Evolutionary conservation across 2,797 vertebrate genomes (phyloP), one percentile per base, ranked within the genome.

Genomic region (Antennarius maculatus): DNA sequence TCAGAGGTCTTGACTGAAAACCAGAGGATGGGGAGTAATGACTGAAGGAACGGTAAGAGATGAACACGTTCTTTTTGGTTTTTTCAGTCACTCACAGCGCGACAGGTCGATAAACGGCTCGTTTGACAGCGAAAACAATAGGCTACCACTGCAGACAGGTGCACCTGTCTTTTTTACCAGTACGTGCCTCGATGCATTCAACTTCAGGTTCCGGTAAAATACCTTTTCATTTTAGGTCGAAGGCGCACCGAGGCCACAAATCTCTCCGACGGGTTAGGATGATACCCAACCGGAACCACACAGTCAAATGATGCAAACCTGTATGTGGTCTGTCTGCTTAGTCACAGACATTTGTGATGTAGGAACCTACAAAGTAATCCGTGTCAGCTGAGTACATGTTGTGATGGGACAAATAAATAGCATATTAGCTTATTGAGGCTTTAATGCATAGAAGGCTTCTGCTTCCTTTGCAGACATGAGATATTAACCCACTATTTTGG

Each of bases 1-100:
- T 71, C 80, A 86, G 81, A 81, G 88, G 84, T 88, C 85, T 75
- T 84, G 81, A 84, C 80, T 46, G 78, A 68, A 74, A 85, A 77
- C 79, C 54, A 60, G 53, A 87, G 50, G 86, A 90, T 87, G 89
- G 82, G 80, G 84, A 88, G 74, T 62, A 72, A 90, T 89, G 91
- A 88, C 71, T 89, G 90, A 91, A 79, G 56, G 55, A 31, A 91
- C 89, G 92, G 93, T 93, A 93, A 92, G 93, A 77, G 14, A 31
- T 66, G 12, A 61, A 48, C 51, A 47, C 43, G 71, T 42, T 34
- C 71, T 66, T 76, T n/a, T 57, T 23, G 23, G 31, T 12, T 2
- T 2, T 49, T 51, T 2, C 12, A 37, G 37, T 18, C 65, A 31
- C 11, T 50, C 68, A 5, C 61, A 2, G 60, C 54, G 59, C 76